Conservation (phyloP, 1,140 invertebrate genomes). For the Eupristina koningsbergeri region DNA sequence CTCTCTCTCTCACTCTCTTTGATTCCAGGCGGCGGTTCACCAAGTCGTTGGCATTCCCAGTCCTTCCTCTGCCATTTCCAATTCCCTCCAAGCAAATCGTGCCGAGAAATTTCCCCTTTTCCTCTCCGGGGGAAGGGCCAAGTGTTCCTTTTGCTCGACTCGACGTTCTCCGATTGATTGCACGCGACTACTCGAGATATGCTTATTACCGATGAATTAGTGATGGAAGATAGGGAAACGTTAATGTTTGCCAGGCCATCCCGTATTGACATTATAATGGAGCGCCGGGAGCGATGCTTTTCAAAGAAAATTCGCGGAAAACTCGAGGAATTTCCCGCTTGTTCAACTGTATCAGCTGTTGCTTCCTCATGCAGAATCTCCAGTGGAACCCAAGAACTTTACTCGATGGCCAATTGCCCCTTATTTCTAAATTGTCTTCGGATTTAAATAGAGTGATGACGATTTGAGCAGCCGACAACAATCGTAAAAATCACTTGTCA, state of each 20-base stretch:
- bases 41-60: constrained; percentile 29
- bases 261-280: constrained; percentile 13
- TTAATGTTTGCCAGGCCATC: no score
- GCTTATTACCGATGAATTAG: constrained; percentile 30
- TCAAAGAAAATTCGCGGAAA: background rate
- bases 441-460: no score
- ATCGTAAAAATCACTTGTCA: no score
- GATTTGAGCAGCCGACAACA: no score
- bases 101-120: background rate
- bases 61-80: constrained; percentile 24
- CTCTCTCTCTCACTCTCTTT: background rate
- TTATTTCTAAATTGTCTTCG: no score
- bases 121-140: background rate
- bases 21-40: background rate
- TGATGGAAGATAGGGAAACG: no score
- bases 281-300: background rate
- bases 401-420: no score
- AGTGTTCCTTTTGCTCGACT: background rate
- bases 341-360: background rate
- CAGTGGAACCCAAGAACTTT: no score
- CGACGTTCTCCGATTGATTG: background rate
- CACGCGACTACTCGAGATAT: constrained; percentile 10
- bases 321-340: background rate
- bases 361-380: background rate
- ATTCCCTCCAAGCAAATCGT: constrained; percentile 10